Conservation (phyloP, 2,797 vertebrate genomes). For the Oophaga sylvatica region DNA sequence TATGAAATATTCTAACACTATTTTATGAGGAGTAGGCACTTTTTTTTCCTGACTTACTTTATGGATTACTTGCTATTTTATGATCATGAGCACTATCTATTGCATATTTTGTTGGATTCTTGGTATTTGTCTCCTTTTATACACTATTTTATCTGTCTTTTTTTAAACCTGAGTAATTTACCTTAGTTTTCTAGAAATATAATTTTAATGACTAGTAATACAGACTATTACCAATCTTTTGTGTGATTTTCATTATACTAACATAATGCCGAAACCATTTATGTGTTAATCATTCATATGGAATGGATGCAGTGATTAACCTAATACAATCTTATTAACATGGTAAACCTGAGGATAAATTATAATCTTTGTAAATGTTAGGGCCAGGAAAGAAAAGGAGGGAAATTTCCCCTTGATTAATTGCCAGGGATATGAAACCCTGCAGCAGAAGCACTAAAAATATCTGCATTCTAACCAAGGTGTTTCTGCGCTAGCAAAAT, state of each 20-base stretch:
- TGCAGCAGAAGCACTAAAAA: conserved; percentile 67
- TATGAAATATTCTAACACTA: too few species aligned
- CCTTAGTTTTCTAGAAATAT: neutral
- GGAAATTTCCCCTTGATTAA: conserved; percentile 71
- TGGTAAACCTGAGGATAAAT: conserved; percentile 16
- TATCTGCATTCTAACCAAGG: conserved; percentile 71
- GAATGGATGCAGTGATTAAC: conserved; percentile 6
- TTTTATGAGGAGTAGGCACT: too few species aligned
- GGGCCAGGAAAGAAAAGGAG: conserved; percentile 25
- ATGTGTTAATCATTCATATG: conserved; percentile 1
- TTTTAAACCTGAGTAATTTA: neutral
- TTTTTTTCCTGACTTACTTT: too few species aligned
- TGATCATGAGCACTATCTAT: too few species aligned
- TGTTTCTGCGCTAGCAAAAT: conserved; percentile 71
- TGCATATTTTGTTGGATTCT: too few species aligned
- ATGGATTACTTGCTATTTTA: too few species aligned
- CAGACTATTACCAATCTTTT: neutral
- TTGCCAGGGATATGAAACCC: conserved; percentile 66
- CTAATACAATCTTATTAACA: conserved; percentile 22
- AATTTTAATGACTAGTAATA: neutral
- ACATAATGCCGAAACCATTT: neutral
- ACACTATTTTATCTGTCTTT: neutral
- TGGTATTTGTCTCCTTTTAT: neutral
- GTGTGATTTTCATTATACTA: neutral
- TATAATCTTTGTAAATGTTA: conserved; percentile 7